Evolutionary conservation across 2,888 invertebrate species (phyloP).

Genomic region (Cantharis lateralis): DNA sequence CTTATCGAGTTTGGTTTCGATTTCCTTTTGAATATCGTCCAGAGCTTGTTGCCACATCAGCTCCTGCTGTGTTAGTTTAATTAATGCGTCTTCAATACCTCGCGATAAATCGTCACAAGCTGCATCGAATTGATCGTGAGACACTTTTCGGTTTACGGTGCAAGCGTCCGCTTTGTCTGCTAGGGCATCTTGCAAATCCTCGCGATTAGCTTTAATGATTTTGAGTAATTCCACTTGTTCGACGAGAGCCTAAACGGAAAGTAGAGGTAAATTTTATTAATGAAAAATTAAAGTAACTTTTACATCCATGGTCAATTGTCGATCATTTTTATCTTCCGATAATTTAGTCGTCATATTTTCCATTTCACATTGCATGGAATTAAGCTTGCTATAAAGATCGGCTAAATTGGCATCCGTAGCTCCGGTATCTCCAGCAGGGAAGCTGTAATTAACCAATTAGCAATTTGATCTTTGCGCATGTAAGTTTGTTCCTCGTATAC

Average conservation of each 20-base stretch:
- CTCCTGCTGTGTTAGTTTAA: slow-evolving; percentile 67
- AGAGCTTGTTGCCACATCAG: slow-evolving; percentile 68
- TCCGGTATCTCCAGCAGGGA: slow-evolving; percentile 34
- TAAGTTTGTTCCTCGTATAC: slow-evolving; percentile 16
- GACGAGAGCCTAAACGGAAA: slow-evolving; percentile 57
- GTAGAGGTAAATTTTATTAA: too few relatives aligned
- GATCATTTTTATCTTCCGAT: slow-evolving; percentile 62
- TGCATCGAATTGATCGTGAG: slow-evolving; percentile 71
- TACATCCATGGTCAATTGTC: slow-evolving; percentile 62
- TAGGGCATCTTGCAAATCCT: slow-evolving; percentile 71
- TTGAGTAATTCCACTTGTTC: slow-evolving; percentile 71
- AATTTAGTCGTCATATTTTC: slow-evolving; percentile 54
- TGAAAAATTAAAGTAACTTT: slow-evolving; percentile 17
- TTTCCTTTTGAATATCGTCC: slow-evolving; percentile 68
- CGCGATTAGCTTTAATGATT: slow-evolving; percentile 70
- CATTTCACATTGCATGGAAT: slow-evolving; percentile 55
- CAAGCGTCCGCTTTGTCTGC: slow-evolving; percentile 76
- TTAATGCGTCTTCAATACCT: slow-evolving; percentile 67
- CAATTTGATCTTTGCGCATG: not conserved
- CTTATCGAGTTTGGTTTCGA: slow-evolving; percentile 70
- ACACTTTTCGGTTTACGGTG: slow-evolving; percentile 72
- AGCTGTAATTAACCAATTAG: not conserved
- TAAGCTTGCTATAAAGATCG: slow-evolving; percentile 53
- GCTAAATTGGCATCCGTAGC: slow-evolving; percentile 39
- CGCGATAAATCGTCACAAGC: slow-evolving; percentile 70